Conservation (phyloP, 2,113 vertebrate species). For the Crotalus helleri region DNA sequence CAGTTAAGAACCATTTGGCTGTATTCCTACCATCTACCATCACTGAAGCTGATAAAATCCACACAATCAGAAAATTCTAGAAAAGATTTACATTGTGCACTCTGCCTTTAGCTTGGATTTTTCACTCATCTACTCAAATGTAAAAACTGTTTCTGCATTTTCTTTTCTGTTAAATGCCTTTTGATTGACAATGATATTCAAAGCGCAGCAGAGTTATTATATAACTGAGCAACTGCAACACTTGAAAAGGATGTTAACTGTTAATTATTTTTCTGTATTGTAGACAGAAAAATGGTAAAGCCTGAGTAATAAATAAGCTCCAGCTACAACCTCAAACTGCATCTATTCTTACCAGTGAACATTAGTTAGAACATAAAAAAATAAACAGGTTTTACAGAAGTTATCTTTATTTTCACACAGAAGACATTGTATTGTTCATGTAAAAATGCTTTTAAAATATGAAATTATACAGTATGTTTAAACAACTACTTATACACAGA, state of each 20-base stretch:
- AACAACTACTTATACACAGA: conserved; percentile 20
- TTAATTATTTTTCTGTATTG: background rate
- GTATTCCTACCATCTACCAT: background rate
- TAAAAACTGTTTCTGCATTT: background rate
- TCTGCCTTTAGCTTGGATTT: background rate
- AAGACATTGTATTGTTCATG: conserved; percentile 49
- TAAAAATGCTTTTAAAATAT: conserved; percentile 54
- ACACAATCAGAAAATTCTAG: background rate
- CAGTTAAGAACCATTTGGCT: background rate
- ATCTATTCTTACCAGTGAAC: background rate
- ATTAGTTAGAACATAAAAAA: background rate
- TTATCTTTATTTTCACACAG: conserved; percentile 38
- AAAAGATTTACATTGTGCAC: background rate
- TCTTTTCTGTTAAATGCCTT: background rate
- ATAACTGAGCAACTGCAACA: background rate
- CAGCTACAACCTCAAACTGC: background rate
- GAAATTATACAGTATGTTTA: conserved; percentile 39
- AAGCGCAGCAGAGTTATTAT: background rate
- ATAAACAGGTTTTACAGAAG: background rate
- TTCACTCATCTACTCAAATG: background rate
- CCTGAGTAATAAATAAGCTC: background rate
- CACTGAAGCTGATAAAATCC: background rate
- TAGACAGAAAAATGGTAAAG: background rate
- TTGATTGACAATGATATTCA: background rate
- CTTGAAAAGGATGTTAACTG: background rate